Evolutionary conservation across 2,113 vertebrate species (phyloP).

Genomic region (Gorsachius goisagi): DNA sequence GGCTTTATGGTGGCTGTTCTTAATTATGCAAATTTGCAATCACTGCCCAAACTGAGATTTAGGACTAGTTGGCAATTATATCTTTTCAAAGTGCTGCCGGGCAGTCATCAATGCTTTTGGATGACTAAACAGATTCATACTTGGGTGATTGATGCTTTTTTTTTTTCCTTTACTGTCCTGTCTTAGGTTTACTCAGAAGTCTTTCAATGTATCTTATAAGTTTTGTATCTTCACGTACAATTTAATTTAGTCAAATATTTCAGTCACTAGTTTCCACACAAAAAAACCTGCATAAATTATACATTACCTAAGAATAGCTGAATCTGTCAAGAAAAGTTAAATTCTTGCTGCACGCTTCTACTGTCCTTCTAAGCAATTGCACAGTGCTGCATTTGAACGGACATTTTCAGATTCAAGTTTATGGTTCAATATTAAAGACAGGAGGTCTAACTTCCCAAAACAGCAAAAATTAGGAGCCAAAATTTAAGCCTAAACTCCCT

Average conservation of each 20-base stretch:
- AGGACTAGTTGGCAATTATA: neutral
- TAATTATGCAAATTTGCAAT: conserved; percentile 18
- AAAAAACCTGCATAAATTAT: neutral
- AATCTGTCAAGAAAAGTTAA: neutral
- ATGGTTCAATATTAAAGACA: neutral
- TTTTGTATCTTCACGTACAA: neutral
- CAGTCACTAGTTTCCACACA: neutral
- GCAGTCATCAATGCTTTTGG: neutral
- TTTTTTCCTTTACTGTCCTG: neutral
- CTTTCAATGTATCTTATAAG: neutral
- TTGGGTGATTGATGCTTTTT: neutral
- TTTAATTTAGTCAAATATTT: neutral
- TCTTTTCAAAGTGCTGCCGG: neutral
- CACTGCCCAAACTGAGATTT: neutral
- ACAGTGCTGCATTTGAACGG: neutral
- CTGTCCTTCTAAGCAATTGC: neutral
- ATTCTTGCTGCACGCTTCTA: neutral
- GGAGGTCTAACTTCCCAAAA: neutral
- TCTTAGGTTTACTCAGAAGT: neutral
- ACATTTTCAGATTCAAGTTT: neutral
- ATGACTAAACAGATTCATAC: neutral
- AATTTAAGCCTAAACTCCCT: neutral
- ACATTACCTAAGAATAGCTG: neutral
- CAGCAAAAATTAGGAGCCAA: neutral
- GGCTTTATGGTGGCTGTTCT: neutral